Percentiles rank a stretch among this genome's conserved stretches.
Evolutionary conservation across 2,113 vertebrate species (phyloP).

Genomic region (Erinaceus europaeus): DNA sequence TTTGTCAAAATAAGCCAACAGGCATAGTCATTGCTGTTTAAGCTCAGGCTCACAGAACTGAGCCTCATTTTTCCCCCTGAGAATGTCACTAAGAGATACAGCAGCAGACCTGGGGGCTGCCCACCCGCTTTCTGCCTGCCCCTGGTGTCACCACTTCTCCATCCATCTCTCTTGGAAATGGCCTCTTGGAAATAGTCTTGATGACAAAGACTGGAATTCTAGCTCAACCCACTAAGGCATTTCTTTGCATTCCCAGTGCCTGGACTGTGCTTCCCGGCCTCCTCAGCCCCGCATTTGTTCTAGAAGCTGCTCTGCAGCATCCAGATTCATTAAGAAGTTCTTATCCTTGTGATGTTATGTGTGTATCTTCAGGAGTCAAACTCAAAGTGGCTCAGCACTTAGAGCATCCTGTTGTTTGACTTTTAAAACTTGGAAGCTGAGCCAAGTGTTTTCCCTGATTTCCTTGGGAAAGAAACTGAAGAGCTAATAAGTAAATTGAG

Average conservation of each 20-base stretch:
- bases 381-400: too few relatives aligned
- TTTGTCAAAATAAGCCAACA: not conserved
- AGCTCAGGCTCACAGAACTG: not conserved
- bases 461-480: constrained; percentile 5
- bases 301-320: not conserved
- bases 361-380: too few relatives aligned
- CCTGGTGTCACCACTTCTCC: not conserved
- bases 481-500: not conserved
- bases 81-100: not conserved
- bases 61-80: not conserved
- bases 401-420: not conserved
- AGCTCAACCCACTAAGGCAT: not conserved
- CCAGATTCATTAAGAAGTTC: not conserved
- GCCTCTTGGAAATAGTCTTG: not conserved
- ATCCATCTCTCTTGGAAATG: not conserved
- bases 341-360: too few relatives aligned
- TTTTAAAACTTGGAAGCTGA: not conserved
- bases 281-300: not conserved
- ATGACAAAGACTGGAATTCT: not conserved
- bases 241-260: not conserved
- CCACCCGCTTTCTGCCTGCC: not conserved
- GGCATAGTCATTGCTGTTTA: not conserved
- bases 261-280: not conserved
- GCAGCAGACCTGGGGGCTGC: not conserved
- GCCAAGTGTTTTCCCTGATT: not conserved